phyloP scores from a whole-genome alignment of 2,888 invertebrate genomes.

The Diaphora mendica region DNA sequence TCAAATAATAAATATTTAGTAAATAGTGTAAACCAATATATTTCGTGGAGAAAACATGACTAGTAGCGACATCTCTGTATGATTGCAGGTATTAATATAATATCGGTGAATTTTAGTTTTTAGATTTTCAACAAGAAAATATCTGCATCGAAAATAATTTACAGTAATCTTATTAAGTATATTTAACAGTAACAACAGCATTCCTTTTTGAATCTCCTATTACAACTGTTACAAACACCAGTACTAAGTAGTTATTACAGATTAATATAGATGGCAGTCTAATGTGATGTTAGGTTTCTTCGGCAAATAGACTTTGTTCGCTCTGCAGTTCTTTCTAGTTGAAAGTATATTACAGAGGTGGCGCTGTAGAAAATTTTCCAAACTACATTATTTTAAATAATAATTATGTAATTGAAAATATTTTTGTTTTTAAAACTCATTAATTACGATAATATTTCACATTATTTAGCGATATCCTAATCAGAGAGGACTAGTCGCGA shows the following conservation, averaged over 20 bases:
- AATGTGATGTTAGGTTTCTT: neutral
- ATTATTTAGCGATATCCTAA: no score
- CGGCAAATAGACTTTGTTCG: neutral
- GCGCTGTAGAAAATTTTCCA: constrained; percentile 11
- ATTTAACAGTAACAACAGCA: neutral
- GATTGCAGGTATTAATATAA: neutral
- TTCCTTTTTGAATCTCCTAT: neutral
- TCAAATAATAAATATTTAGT: neutral
- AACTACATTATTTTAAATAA: no score
- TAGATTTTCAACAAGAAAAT: neutral
- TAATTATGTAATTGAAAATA: neutral
- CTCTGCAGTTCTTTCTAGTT: neutral
- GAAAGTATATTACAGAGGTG: constrained; percentile 21
- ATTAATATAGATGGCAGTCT: constrained; percentile 34
- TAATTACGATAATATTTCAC: neutral
- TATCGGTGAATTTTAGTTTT: neutral
- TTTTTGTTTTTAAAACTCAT: neutral
- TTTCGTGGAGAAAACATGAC: neutral
- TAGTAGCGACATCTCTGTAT: constrained; percentile 34
- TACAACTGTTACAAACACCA: neutral
- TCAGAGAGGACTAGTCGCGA: no score
- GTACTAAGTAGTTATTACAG: neutral
- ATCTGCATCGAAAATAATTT: neutral
- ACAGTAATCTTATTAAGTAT: neutral
- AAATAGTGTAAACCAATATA: neutral